Conservation (phyloP, 2,113 vertebrate species). For the Carassius gibelio region DNA sequence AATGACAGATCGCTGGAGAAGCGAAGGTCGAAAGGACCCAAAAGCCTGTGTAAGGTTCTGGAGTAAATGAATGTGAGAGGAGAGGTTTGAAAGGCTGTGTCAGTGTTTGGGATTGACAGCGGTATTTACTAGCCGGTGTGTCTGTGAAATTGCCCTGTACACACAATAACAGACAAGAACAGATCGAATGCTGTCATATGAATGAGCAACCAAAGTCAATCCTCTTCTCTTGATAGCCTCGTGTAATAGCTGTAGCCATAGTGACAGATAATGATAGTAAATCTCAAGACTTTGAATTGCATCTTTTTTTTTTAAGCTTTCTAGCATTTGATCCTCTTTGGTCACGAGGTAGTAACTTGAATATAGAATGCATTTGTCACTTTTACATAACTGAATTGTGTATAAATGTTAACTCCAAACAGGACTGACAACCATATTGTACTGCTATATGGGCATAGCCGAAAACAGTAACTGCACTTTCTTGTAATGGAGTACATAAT, state of each 20-base stretch:
- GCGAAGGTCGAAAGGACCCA: conserved; percentile 5
- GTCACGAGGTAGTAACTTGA: not conserved
- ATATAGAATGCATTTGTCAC: not conserved
- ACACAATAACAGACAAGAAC: not conserved
- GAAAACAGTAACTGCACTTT: not conserved
- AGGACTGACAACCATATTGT: not conserved
- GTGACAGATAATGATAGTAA: conserved; percentile 7
- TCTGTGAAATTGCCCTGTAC: conserved; percentile 8
- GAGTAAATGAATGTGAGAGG: conserved; percentile 19
- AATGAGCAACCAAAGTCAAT: not conserved
- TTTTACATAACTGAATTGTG: not conserved
- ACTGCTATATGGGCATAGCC: not conserved
- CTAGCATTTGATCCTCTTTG: not conserved
- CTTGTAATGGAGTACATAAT: not conserved
- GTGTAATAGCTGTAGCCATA: not conserved
- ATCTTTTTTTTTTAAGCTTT: not conserved
- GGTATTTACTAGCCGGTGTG: not conserved
- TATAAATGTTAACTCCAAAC: not conserved
- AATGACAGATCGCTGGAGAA: conserved; percentile 9
- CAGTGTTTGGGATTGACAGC: not conserved
- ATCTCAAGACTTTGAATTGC: conserved; percentile 14
- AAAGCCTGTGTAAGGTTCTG: not conserved
- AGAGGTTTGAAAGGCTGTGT: conserved; percentile 3
- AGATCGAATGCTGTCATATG: conserved; percentile 1
- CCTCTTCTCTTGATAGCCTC: not conserved